These are phyloP conservation scores for Drosophila erecta DNA, from an alignment of 1,140 invertebrate species.

Conservation along the genomic window DNA sequence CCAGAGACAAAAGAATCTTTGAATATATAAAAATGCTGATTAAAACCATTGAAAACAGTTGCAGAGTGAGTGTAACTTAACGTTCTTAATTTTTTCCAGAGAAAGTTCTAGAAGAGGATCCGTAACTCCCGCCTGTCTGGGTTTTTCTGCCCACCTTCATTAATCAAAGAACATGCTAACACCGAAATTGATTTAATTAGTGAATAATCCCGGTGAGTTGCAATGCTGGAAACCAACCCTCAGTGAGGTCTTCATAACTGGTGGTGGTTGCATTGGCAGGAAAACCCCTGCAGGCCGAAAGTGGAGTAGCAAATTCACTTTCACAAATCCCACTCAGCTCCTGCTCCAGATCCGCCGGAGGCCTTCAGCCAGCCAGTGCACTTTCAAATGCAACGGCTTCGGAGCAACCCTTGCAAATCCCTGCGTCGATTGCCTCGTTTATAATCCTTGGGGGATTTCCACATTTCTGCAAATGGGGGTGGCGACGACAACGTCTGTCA, in stretches of 20 bases:
- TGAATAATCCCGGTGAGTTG: constrained; percentile 42
- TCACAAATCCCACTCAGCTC: constrained; percentile 44
- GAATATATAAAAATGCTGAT: constrained; percentile 10
- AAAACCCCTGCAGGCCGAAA: constrained; percentile 27
- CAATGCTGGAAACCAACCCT: constrained; percentile 38
- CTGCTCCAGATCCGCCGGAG: constrained; percentile 44
- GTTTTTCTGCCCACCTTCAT: background rate
- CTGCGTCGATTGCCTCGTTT: constrained; percentile 18
- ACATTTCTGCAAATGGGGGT: constrained; percentile 18
- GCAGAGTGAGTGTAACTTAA: background rate
- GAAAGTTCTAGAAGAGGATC: constrained; percentile 1
- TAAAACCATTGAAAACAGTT: constrained; percentile 1
- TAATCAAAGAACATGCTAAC: constrained; percentile 39
- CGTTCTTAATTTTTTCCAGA: background rate
- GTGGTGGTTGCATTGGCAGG: constrained; percentile 29
- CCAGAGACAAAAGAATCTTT: constrained; percentile 23
- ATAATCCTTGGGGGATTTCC: constrained; percentile 33
- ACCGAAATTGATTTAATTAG: constrained; percentile 55
- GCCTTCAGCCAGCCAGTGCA: constrained; percentile 36
- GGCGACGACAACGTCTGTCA: constrained; percentile 29
- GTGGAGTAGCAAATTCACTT: constrained; percentile 57
- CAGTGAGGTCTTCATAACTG: background rate
- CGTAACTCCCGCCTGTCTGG: constrained; percentile 11
- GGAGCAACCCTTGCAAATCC: constrained; percentile 47
- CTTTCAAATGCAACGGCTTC: constrained; percentile 35